phyloP scores from a whole-genome alignment of 92 coral and sea anemone genomes.

The Porites cylindrica region DNA sequence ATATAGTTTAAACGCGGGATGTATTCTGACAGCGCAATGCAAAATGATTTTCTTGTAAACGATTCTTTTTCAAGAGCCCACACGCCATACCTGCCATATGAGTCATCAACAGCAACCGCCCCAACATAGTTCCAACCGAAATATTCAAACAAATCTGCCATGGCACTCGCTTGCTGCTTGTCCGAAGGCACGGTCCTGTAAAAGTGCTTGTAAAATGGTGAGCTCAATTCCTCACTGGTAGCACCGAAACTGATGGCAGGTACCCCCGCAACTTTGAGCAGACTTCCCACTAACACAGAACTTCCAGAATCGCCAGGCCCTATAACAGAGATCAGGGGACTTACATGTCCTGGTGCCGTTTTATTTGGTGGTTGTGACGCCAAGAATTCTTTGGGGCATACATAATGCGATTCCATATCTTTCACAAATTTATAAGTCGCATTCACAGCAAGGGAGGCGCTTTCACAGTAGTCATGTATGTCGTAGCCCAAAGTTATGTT shows the following conservation, averaged over 20 bases:
- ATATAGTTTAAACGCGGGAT: constrained; percentile 58
- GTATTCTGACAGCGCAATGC: constrained; percentile 43
- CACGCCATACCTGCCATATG: constrained; percentile 64
- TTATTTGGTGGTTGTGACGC: not conserved
- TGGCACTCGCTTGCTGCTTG: constrained; percentile 72
- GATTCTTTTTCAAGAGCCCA: constrained; percentile 62
- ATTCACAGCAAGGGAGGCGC: constrained; percentile 21
- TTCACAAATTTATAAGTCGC: constrained; percentile 17
- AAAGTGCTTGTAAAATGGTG: constrained; percentile 50
- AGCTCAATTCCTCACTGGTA: constrained; percentile 68
- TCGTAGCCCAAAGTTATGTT: constrained; percentile 49
- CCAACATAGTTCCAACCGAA: constrained; percentile 74
- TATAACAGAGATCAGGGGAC: constrained; percentile 54
- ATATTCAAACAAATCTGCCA: constrained; percentile 65
- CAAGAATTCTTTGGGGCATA: not conserved
- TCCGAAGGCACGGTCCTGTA: constrained; percentile 76
- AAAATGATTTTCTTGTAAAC: constrained; percentile 42
- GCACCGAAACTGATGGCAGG: constrained; percentile 65
- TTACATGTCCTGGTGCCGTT: not conserved
- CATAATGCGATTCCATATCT: constrained; percentile 6
- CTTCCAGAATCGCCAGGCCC: constrained; percentile 75
- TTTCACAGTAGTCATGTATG: constrained; percentile 54
- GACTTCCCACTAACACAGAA: constrained; percentile 61
- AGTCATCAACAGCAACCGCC: constrained; percentile 54
- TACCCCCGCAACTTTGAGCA: constrained; percentile 66